Conservation (phyloP, 2,888 invertebrate species). For the Neria commutata region DNA sequence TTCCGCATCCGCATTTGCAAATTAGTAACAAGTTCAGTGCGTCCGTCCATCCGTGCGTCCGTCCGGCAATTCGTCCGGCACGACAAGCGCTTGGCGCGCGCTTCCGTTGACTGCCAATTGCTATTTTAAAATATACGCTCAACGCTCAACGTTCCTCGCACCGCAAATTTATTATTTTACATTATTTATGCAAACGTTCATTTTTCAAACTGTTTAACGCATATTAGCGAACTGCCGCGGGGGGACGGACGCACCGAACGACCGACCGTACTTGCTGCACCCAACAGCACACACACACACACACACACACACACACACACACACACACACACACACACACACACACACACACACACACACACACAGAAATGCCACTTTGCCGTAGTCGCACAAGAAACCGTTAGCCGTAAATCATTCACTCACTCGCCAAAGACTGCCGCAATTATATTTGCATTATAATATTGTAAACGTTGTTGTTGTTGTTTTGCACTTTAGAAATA, state of each 20-base stretch:
- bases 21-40: not conserved
- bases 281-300: too few relatives aligned
- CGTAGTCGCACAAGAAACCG: too few relatives aligned
- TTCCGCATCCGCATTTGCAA: not conserved
- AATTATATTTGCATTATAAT: too few relatives aligned
- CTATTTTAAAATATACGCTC: not conserved
- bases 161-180: slow-evolving; percentile 43
- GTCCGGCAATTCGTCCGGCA: not conserved
- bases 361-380: too few relatives aligned
- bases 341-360: too few relatives aligned
- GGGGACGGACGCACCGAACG: too few relatives aligned
- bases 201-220: slow-evolving; percentile 41
- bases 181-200: slow-evolving; percentile 43
- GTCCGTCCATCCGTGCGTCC: not conserved
- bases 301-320: not conserved
- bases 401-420: too few relatives aligned
- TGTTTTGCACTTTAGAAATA: too few relatives aligned
- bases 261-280: too few relatives aligned
- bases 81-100: not conserved
- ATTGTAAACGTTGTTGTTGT: too few relatives aligned
- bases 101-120: not conserved
- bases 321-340: too few relatives aligned
- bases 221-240: slow-evolving; percentile 27
- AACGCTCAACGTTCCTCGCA: not conserved
- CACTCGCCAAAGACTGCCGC: too few relatives aligned